Evolutionary conservation across 2,113 vertebrate species (phyloP).

Genomic region (Lonchura striata): DNA sequence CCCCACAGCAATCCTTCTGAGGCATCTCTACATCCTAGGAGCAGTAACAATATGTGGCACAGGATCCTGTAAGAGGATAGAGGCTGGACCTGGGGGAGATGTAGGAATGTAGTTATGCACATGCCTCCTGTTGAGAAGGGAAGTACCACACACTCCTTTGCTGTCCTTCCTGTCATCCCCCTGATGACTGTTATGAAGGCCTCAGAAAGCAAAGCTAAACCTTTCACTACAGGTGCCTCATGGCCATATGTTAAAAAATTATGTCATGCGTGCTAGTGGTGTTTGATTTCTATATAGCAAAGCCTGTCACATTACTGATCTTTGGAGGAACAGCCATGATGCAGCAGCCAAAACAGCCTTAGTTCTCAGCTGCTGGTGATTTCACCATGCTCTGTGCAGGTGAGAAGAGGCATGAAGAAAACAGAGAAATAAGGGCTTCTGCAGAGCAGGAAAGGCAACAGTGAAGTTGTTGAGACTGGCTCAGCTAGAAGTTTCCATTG

Average conservation of each 20-base stretch:
- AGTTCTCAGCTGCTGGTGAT: not conserved
- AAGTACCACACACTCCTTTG: not conserved
- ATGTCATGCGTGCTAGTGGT: not conserved
- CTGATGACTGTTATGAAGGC: not conserved
- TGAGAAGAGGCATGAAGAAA: not conserved
- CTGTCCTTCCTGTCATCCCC: not conserved
- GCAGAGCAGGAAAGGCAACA: not conserved
- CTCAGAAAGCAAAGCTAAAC: not conserved
- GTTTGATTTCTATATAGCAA: not conserved
- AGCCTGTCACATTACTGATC: not conserved
- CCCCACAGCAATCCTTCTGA: not conserved
- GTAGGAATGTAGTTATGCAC: not conserved
- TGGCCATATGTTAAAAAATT: not conserved
- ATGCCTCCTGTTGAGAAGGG: not conserved
- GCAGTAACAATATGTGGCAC: not conserved
- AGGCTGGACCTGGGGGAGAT: not conserved
- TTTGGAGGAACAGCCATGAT: not conserved
- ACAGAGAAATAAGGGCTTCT: not conserved
- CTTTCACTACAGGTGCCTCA: not conserved
- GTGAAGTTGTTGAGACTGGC: accelerated
- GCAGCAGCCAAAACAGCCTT: not conserved
- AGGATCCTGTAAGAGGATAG: not conserved
- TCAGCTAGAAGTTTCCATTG: not conserved
- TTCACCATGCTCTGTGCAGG: not conserved
- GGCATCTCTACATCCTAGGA: not conserved